phyloP scores from a whole-genome alignment of 2,113 vertebrate genomes.

The Platichthys flesus region DNA sequence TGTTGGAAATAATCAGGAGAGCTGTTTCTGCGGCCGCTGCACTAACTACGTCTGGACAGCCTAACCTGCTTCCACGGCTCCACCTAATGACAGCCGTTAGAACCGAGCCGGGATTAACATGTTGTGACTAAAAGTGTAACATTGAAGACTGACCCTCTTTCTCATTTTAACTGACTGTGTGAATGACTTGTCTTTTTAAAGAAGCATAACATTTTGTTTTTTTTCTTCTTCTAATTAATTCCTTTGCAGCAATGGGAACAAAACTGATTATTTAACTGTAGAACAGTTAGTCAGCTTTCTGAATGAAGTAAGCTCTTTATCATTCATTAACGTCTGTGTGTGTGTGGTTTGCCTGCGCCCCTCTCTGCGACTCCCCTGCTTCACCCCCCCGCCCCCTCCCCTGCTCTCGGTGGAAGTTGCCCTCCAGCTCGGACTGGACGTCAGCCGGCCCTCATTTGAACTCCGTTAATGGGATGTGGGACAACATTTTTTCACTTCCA shows the following conservation, averaged over 20 bases:
- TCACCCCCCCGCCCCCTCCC: background rate
- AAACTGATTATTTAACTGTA: constrained; percentile 99
- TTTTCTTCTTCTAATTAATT: constrained; percentile 92
- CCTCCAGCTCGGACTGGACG: constrained; percentile 48
- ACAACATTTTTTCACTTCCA: constrained; percentile 72
- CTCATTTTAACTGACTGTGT: constrained; percentile 61
- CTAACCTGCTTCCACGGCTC: constrained; percentile 88
- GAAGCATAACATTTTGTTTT: constrained; percentile 79
- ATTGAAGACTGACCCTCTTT: constrained; percentile 45
- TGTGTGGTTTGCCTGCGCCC: constrained; percentile 83
- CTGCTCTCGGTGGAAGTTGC: constrained; percentile 75
- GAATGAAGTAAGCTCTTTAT: constrained; percentile 99
- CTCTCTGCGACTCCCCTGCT: constrained; percentile 74
- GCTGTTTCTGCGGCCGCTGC: constrained; percentile 84
- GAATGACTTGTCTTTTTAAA: constrained; percentile 59
- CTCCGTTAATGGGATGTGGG: constrained; percentile 30
- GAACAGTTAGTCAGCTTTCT: constrained; percentile 99
- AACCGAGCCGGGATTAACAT: constrained; percentile 39
- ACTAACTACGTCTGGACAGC: constrained; percentile 88
- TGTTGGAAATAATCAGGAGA: constrained; percentile 50
- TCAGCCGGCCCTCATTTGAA: constrained; percentile 21
- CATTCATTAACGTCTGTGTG: constrained; percentile 96
- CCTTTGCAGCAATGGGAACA: constrained; percentile 99
- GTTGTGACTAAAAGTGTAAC: constrained; percentile 53
- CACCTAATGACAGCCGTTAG: constrained; percentile 69